These are phyloP conservation scores for Agrochola lychnidis DNA, from an alignment of 2,888 invertebrate genomes.

Conservation along the genomic window DNA sequence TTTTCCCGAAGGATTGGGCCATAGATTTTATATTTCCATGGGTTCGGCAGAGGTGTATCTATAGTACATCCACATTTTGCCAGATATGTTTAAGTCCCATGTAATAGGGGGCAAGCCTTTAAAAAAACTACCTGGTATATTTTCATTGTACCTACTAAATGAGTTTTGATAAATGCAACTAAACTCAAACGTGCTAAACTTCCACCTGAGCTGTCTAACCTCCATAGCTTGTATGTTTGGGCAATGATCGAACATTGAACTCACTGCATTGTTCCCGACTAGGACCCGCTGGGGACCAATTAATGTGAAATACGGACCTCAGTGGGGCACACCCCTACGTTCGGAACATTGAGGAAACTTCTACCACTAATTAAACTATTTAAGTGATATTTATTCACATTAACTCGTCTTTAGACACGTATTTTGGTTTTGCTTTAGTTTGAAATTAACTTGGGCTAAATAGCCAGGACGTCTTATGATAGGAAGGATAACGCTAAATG, in stretches of 20 bases:
- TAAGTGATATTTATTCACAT: constrained; percentile 80
- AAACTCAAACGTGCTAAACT: not conserved
- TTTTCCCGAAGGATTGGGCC: not conserved
- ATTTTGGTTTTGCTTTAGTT: constrained; percentile 40
- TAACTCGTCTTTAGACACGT: constrained; percentile 60
- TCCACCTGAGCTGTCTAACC: constrained; percentile 11
- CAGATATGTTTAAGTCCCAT: not conserved
- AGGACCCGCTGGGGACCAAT: constrained; percentile 74
- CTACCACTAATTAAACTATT: constrained; percentile 78
- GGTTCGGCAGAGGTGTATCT: not conserved
- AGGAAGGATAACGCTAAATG: not conserved
- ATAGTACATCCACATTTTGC: too few species aligned
- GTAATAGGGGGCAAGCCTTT: not conserved
- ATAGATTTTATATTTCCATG: not conserved
- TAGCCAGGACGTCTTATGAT: not conserved
- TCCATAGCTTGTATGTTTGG: constrained; percentile 35
- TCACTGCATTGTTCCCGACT: constrained; percentile 57
- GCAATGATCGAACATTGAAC: constrained; percentile 66
- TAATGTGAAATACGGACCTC: constrained; percentile 74
- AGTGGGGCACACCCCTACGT: constrained; percentile 52
- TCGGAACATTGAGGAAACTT: constrained; percentile 66
- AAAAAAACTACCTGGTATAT: not conserved
- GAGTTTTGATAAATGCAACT: not conserved
- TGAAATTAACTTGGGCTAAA: not conserved
- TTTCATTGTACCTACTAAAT: not conserved